Evolutionary conservation across 2,888 invertebrate genomes (phyloP), one percentile per base, ranked within the genome.

Genomic region (Antitype chi): DNA sequence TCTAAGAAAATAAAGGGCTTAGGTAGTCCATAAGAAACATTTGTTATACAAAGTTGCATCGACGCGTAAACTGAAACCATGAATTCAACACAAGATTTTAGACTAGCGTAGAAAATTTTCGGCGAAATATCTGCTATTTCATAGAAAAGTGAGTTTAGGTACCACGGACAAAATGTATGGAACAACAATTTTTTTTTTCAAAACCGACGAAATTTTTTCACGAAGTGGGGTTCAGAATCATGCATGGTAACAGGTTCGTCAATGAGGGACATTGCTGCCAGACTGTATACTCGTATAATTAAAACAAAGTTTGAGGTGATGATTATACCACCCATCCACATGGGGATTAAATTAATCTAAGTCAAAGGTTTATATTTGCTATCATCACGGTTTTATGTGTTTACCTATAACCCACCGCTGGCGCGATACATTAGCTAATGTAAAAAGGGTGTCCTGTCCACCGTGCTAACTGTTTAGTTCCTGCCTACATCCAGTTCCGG

Each of bases 401-500:
- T 64, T 38, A 81, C 57, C 20, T 43, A 49, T 69, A 57, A 47
- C 38, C 62, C 57, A 70, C 23, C 38, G 57, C 47, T 71, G 64
- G 57, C 25, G 63, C 57, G n/a, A 76, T 76, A 74, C 64, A 62
- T 74, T 49, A 55, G 79, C 43, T 72, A 66, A 67, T 82, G 73
- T 76, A 60, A 83, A 89, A 89, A 88, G 83, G 78, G 87, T 86
- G 82, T 84, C 81, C 80, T 86, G 88, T 88, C 87, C 81, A 87
- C 87, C 86, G 79, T 75, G 91, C 91, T 94, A 95, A 95, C 94
- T 93, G 94, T 94, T 92, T 90, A 91, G 94, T 94, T 94, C 94
- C 94, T 94, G 94, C 86, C 90, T 87, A 93, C 90, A 92, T 93
- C 92, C 92, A 92, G 95, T 95, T 95, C 95, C 95, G 94, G 93